These are phyloP conservation scores for Bilobella aurantiaca DNA, from an alignment of 1,140 invertebrate genomes.

Conservation along the genomic window DNA sequence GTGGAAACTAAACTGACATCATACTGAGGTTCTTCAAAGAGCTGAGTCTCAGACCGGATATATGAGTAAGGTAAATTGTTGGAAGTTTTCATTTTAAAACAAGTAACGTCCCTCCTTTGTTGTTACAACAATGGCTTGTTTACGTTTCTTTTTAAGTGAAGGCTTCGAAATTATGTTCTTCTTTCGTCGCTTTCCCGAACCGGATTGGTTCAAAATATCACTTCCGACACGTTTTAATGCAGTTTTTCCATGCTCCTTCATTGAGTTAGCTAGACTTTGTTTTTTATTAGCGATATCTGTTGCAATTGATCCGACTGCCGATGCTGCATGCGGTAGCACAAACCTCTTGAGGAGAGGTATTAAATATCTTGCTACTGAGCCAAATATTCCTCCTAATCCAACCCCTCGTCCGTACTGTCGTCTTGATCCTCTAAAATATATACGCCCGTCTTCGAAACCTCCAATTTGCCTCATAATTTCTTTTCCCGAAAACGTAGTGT, in stretches of 20 bases:
- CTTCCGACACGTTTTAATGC: conserved; percentile 2
- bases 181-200: conserved; percentile 6
- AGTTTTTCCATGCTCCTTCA: neutral
- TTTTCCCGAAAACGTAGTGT: conserved; percentile 17
- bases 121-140: too few relatives aligned
- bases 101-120: too few relatives aligned
- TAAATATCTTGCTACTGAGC: neutral
- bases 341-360: neutral
- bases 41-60: conserved; percentile 40
- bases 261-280: neutral
- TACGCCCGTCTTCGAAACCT: too few relatives aligned
- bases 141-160: too few relatives aligned
- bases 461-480: neutral
- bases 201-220: conserved; percentile 9
- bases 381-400: conserved; percentile 15
- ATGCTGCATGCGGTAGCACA: neutral
- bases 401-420: conserved; percentile 9
- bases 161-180: too few relatives aligned
- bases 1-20: conserved; percentile 40
- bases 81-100: neutral
- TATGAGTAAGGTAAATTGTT: neutral
- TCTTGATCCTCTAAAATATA: neutral
- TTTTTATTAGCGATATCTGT: neutral
- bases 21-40: conserved; percentile 41
- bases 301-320: conserved; percentile 9